These are phyloP conservation scores for Spisula subtruncata DNA, from an alignment of 2,888 invertebrate genomes.

Conservation along the genomic window DNA sequence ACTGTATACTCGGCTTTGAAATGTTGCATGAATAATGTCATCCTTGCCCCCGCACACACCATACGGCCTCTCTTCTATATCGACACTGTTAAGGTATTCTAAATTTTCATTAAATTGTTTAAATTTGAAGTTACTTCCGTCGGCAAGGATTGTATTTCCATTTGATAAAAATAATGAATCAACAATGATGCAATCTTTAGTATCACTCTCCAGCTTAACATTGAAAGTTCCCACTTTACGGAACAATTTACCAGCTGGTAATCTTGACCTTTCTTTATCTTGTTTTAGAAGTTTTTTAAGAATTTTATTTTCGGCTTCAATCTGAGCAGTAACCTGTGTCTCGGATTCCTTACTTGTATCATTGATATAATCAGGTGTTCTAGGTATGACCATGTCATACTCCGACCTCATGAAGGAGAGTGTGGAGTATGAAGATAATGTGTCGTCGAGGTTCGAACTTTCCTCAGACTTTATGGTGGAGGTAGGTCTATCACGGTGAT, in stretches of 20 bases:
- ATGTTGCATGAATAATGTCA: conserved; percentile 54
- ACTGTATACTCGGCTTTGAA: conserved; percentile 48
- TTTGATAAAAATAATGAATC: conserved; percentile 56
- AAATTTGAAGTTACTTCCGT: conserved; percentile 55
- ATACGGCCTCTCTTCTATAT: conserved; percentile 44
- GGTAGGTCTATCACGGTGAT: not conserved
- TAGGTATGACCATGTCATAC: conserved; percentile 24
- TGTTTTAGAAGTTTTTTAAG: conserved; percentile 49
- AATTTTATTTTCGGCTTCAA: conserved; percentile 50
- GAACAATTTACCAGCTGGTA: conserved; percentile 40
- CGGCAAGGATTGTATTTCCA: conserved; percentile 59
- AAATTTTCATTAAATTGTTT: conserved; percentile 63
- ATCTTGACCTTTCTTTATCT: conserved; percentile 25
- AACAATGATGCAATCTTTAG: conserved; percentile 60
- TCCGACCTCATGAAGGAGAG: conserved; percentile 40
- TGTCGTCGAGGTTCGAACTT: not conserved
- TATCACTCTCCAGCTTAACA: conserved; percentile 49
- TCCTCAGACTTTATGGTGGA: not conserved
- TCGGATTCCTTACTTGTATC: conserved; percentile 40
- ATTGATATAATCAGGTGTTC: conserved; percentile 48
- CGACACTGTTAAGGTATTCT: conserved; percentile 45
- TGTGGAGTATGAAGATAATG: conserved; percentile 35
- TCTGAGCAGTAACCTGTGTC: conserved; percentile 34
- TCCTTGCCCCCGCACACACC: conserved; percentile 50
- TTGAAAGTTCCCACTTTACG: conserved; percentile 57